Base-by-base conservation (phyloP, 2,113 vertebrate species). In the Oncorhynchus mykiss region DNA sequence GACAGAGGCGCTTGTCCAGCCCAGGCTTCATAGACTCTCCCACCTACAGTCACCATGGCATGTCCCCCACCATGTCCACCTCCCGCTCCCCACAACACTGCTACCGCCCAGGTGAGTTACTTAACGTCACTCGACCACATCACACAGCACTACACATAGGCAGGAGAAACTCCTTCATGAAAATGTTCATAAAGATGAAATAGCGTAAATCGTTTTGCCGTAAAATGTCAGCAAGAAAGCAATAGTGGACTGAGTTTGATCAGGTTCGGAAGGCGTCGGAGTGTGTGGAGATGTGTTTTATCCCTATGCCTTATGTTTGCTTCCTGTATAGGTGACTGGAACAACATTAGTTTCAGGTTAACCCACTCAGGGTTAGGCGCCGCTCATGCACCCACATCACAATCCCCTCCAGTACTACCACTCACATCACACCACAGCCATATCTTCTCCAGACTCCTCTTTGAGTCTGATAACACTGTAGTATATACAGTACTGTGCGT, bases 11-110 rank as follows among this genome's bases (percentile, higher is more conserved):
- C 76, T 95, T 96, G 71, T 96, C 96, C 83, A 97, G 96, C 91
- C 97, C 97, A 0, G 94, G 94, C 34, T 97, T 96, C 93, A 96
- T 97, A 0, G 95, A 97, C 88, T 97, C 97, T 22, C 96, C 96
- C 51, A 91, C 94, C 45, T 96, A 96, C 90, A 94, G 95, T 83
- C 94, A 94, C 49, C 96, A 96, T 64, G 95, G 96, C 87, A 92
- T 96, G 91, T 97, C 97, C 68, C 94, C 95, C 71, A 93, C 94
- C 74, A 90, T 93, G 77, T 93, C 95, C 74, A 90, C 93, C 76
- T 93, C 95, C 13, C 93, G 92, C 70, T 95, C 94, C 0, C 95
- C 97, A 0, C 95, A 96, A 82, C 95, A 95, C 81, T 97, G 93
- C 86, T 96, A 96, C 85, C 94, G 93, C 81, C 96, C 95, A 59